Evolutionary conservation across 2,797 vertebrate genomes (phyloP), one percentile per base, ranked within the genome.

Genomic region (Brachyalestes nurse): DNA sequence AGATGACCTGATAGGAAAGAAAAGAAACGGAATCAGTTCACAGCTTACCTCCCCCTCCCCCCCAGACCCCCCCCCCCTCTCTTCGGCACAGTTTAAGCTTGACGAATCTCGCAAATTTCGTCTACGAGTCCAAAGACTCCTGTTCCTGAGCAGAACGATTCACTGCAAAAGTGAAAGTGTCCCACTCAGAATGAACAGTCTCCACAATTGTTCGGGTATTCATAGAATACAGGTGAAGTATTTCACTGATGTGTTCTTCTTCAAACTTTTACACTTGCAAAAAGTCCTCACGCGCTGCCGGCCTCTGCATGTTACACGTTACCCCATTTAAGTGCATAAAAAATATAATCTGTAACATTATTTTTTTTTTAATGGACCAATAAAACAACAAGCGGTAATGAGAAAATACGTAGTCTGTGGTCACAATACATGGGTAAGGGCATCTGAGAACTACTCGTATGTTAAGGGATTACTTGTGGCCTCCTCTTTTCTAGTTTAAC

Each of bases 81-180:
- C 94, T 77, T 62, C 89, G 95, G 96, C 96, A 97, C 97, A 97
- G 96, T 98, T 97, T 97, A 95, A 93, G 95, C 96, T 96, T 93
- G 93, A 94, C 95, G 95, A 90, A 93, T 95, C 94, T 95, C 91
- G 87, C 55, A 73, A 57, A 72, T 76, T 92, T 92, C 90, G 87
- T 91, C 92, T 28, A 28, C 28, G 28, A 28, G 28, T 28, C 28
- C 28, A 28, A 80, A 74, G 61, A 82, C 66, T 38, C 64, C 60
- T 72, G 76, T 67, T 49, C 78, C 61, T 40, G 23, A 77, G 75
- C n/a, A 70, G 72, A 75, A 58, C 60, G 83, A 61, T 25, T 90
- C 82, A 90, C 84, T 85, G 65, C 74, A 74, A 80, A 84, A 80
- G 74, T 75, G 77, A 80, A 88, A 86, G 85, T 83, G 75, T 90